These are phyloP conservation scores for Stigmatopora argus DNA, from an alignment of 2,113 vertebrate genomes.

Conservation along the genomic window DNA sequence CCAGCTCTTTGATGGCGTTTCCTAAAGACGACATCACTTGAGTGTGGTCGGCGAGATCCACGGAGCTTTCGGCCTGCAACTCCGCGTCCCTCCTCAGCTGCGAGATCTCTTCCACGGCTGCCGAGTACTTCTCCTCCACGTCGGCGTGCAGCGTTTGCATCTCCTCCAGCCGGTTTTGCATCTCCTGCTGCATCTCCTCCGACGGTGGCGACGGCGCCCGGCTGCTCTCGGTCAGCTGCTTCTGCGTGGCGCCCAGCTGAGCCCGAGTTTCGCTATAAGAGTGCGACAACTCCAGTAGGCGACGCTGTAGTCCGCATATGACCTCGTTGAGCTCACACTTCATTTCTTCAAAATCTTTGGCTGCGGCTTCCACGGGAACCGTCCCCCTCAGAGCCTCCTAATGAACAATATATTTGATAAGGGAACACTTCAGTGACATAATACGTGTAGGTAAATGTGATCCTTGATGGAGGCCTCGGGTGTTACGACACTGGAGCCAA, in stretches of 20 bases:
- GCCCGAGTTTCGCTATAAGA: slow-evolving; percentile 86
- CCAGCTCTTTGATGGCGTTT: slow-evolving; percentile 77
- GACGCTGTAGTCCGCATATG: slow-evolving; percentile 80
- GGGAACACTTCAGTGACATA: not conserved
- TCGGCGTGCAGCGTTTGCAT: slow-evolving; percentile 73
- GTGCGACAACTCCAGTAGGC: slow-evolving; percentile 82
- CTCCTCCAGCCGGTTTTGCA: slow-evolving; percentile 69
- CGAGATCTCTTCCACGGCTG: slow-evolving; percentile 71
- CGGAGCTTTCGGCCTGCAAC: slow-evolving; percentile 74
- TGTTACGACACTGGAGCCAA: too few species aligned
- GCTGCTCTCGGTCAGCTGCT: slow-evolving; percentile 53
- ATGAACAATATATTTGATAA: not conserved
- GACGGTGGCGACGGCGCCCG: slow-evolving; percentile 14
- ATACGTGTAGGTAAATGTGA: too few species aligned
- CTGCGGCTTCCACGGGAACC: slow-evolving; percentile 69
- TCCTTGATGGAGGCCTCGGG: too few species aligned
- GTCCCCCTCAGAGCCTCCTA: slow-evolving; percentile 80
- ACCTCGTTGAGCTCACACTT: slow-evolving; percentile 74
- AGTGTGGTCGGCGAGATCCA: slow-evolving; percentile 79
- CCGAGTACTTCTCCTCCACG: slow-evolving; percentile 70
- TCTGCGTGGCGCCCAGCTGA: slow-evolving; percentile 75
- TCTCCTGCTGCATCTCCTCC: slow-evolving; percentile 39
- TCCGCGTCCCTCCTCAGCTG: slow-evolving; percentile 78
- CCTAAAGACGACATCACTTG: slow-evolving; percentile 80
- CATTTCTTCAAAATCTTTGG: slow-evolving; percentile 79